phyloP scores from a whole-genome alignment of 2,888 invertebrate genomes.

The Calliphora vomitoria region DNA sequence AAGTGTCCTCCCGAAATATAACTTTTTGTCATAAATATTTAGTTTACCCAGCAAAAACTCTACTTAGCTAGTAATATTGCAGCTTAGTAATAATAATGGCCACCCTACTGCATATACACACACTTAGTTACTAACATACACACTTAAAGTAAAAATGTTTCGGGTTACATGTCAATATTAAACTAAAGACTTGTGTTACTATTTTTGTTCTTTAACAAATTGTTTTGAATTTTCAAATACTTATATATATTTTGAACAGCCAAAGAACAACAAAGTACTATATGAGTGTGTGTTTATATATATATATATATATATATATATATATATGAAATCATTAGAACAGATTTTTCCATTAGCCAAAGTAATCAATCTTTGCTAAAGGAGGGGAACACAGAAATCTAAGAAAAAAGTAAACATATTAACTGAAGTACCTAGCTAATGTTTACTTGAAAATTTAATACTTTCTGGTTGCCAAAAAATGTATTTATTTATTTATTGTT shows the following conservation, averaged over 20 bases:
- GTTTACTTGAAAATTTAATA: constrained; percentile 53
- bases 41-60: too few species aligned
- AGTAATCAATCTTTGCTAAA: constrained; percentile 73
- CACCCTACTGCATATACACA: not conserved
- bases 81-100: too few species aligned
- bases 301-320: not conserved
- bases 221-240: constrained; percentile 45
- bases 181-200: constrained; percentile 12
- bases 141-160: constrained; percentile 42
- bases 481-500: not conserved
- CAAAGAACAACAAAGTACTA: not conserved
- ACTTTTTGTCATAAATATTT: too few species aligned
- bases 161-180: constrained; percentile 35
- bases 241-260: not conserved
- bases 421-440: constrained; percentile 53
- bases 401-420: constrained; percentile 57
- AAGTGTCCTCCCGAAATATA: too few species aligned
- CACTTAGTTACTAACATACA: not conserved
- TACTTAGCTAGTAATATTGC: too few species aligned
- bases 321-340: constrained; percentile 63
- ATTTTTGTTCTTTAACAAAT: constrained; percentile 53
- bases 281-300: not conserved
- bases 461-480: constrained; percentile 7
- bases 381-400: not conserved
- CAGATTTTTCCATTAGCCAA: constrained; percentile 74